These are phyloP conservation scores for Phaenicophaeus curvirostris DNA, from an alignment of 2,797 vertebrate species.

Conservation along the genomic window DNA sequence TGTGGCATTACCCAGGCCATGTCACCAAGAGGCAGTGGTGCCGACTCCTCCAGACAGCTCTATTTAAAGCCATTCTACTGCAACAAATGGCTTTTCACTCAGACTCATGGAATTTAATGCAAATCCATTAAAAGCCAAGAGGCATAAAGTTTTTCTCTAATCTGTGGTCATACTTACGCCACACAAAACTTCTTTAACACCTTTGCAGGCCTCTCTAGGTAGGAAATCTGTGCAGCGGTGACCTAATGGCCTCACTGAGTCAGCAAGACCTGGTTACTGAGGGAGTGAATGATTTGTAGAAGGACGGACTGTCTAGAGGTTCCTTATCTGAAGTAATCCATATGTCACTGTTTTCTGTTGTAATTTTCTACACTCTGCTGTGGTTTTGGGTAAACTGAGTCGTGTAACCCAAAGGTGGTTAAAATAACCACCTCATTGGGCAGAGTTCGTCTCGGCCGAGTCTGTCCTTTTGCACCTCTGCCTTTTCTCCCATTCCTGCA, in stretches of 20 bases:
- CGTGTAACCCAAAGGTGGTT: rapidly evolving
- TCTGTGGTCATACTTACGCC: neutral
- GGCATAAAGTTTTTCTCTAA: neutral
- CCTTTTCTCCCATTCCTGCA: neutral
- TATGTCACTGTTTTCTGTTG: too few species aligned
- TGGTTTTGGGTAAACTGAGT: neutral
- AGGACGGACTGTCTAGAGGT: too few species aligned
- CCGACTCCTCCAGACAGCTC: neutral
- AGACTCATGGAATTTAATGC: neutral
- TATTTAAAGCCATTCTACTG: too few species aligned
- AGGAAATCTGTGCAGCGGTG: neutral
- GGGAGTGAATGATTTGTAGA: too few species aligned
- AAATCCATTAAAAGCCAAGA: neutral
- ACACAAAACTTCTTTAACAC: too few species aligned
- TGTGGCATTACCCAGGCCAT: too few species aligned
- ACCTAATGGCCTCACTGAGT: too few species aligned
- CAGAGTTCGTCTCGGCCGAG: neutral
- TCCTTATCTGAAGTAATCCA: too few species aligned
- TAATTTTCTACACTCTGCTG: neutral
- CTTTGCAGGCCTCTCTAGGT: neutral
- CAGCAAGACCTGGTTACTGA: too few species aligned
- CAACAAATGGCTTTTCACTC: too few species aligned
- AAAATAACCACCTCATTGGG: neutral
- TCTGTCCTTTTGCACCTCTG: neutral
- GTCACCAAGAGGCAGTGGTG: too few species aligned